Conservation (phyloP, 2,797 vertebrate species). For the Lemur catta region DNA sequence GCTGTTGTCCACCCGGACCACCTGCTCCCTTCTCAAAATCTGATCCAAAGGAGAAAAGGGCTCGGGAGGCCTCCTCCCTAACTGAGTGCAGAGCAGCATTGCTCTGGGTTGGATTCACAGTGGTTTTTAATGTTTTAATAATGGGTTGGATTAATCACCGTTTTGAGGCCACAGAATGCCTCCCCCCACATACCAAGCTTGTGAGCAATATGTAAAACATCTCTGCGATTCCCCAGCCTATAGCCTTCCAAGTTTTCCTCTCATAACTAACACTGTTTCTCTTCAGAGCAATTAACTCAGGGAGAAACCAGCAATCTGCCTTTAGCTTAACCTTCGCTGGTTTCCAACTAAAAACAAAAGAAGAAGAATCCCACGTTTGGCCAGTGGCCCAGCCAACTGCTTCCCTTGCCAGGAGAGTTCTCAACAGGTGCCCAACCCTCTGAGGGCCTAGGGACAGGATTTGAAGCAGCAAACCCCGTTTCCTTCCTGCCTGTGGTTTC, state of each 20-base stretch:
- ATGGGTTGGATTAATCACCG: not conserved
- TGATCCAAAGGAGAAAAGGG: not conserved
- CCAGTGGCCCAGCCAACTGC: not conserved
- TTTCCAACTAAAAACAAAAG: slow-evolving; percentile 58
- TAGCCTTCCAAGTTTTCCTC: not conserved
- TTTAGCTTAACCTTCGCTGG: slow-evolving; percentile 2
- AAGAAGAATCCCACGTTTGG: slow-evolving; percentile 8
- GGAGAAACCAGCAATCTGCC: slow-evolving; percentile 36
- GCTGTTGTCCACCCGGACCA: not conserved
- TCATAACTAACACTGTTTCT: slow-evolving; percentile 34
- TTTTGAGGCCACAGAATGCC: not conserved
- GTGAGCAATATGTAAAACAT: not conserved
- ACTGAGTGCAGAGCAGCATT: not conserved
- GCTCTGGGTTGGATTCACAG: not conserved
- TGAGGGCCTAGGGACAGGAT: not conserved
- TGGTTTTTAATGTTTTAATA: not conserved
- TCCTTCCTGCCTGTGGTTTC: not conserved
- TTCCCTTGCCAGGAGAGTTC: not conserved
- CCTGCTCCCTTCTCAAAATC: not conserved
- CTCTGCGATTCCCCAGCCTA: not conserved
- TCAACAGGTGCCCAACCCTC: not conserved
- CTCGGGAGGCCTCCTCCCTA: not conserved
- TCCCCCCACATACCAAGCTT: not conserved
- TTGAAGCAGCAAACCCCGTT: not conserved
- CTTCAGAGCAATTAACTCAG: slow-evolving; percentile 41